Evolutionary conservation across 2,888 invertebrate genomes (phyloP), one percentile per base, ranked within the genome.

Genomic region (Lordiphosa fenestrarum): DNA sequence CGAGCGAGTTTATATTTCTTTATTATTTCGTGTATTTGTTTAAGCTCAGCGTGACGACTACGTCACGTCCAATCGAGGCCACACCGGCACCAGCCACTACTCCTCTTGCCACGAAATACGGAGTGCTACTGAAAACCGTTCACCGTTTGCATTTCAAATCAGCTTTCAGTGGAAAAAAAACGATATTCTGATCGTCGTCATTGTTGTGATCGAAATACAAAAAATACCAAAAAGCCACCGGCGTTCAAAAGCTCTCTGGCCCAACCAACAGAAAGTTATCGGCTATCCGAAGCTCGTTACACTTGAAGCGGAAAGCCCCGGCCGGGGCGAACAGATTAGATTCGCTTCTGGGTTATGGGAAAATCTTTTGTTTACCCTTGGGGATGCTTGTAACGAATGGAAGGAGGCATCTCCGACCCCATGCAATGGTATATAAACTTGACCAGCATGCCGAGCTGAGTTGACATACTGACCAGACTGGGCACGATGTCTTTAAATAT

Each of bases 201-300:
- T 4, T 46, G 25, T 4, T 12, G 30, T 30, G 49, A 55, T 65
- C 47, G 41, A 1, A 15, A 15, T 7, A 25, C 9, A 59, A 46
- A 50, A 33, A 42, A 46, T 60, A 39, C 44, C 25, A 49, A 37
- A 49, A 37, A 9, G 4, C 6, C 35, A n/a, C 6, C 19, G 12
- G 6, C 39, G 37, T 66, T 54, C 53, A 68, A 66, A 66, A 52
- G 54, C 44, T 54, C 39, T 1, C 7, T 10, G 10, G 15, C 15
- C 6, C 4, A 15, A 33, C 15, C 4, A 30, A 44, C 5, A 10
- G 15, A 13, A 44, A n/a, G 30, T 44, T 44, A 44, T 44, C 44
- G 44, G 25, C 33, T 13, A 44, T 10, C 6, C 9, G 10, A n/a
- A 7, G 36, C 21, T 10, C 15, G 12, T 44, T 25, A 21, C 21